Evolutionary conservation across 2,888 invertebrate species (phyloP).

Genomic region (Plebejus anna): DNA sequence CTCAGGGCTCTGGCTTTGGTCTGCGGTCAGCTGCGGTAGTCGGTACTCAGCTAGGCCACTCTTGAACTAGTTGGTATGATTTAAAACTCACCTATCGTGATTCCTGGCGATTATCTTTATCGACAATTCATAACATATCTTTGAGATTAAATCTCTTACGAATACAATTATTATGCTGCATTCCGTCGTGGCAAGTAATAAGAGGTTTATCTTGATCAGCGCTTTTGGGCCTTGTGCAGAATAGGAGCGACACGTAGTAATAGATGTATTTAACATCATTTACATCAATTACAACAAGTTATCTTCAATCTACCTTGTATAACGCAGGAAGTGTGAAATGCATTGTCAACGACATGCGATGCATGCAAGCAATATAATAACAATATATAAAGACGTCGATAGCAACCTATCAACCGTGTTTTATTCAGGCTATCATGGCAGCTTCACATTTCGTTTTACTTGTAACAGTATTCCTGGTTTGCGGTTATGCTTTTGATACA

Average conservation of each 20-base stretch:
- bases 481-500: neutral
- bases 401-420: neutral
- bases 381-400: constrained; percentile 6
- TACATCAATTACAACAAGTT: constrained; percentile 45
- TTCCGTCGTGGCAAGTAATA: constrained; percentile 19
- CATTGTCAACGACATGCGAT: constrained; percentile 61
- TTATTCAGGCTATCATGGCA: constrained; percentile 3
- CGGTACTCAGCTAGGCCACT: neutral
- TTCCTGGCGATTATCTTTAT: constrained; percentile 9
- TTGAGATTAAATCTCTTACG: neutral
- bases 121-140: constrained; percentile 9
- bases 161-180: neutral
- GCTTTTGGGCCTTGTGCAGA: constrained; percentile 9
- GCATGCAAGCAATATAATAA: neutral
- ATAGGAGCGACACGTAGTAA: constrained; percentile 37
- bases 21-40: neutral
- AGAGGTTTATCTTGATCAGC: constrained; percentile 20
- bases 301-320: constrained; percentile 55
- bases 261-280: constrained; percentile 54
- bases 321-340: constrained; percentile 70
- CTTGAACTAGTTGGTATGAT: neutral
- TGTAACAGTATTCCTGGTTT: neutral
- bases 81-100: neutral
- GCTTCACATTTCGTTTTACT: neutral
- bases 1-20: no score